These are phyloP conservation scores for Hippocampus abdominalis DNA, from an alignment of 2,113 vertebrate genomes.

Conservation along the genomic window DNA sequence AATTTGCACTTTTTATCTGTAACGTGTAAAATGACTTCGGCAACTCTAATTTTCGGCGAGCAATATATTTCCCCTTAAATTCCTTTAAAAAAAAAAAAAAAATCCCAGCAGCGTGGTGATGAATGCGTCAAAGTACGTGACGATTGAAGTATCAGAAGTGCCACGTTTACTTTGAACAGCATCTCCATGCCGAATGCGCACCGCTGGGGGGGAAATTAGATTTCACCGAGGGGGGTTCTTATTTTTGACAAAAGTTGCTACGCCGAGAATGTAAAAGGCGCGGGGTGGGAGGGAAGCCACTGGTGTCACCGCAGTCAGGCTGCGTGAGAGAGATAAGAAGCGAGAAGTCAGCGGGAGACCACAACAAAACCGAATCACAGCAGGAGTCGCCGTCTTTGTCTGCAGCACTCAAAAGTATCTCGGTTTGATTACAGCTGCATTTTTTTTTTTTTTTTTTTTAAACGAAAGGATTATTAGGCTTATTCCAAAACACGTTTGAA, in stretches of 20 bases:
- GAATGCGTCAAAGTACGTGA: neutral
- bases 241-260: neutral
- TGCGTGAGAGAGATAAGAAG: constrained; percentile 25
- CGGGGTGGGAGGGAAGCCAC: constrained; percentile 13
- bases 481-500: neutral
- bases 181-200: neutral
- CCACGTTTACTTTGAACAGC: neutral
- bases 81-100: neutral
- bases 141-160: neutral
- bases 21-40: neutral
- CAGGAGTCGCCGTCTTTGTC: constrained; percentile 9
- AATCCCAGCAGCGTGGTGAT: neutral
- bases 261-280: constrained; percentile 16
- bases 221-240: neutral
- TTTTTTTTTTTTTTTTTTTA: neutral
- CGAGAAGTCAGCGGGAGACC: constrained; percentile 11
- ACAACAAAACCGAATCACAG: constrained; percentile 22
- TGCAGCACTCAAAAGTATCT: neutral
- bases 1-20: neutral
- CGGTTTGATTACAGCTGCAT: neutral
- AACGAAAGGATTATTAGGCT: neutral
- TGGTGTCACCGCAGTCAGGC: constrained; percentile 22
- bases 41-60: neutral
- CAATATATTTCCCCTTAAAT: neutral
- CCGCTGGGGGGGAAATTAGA: neutral